These are phyloP conservation scores for Coecobrya sp. DNA, from an alignment of 2,888 invertebrate species.

Conservation along the genomic window DNA sequence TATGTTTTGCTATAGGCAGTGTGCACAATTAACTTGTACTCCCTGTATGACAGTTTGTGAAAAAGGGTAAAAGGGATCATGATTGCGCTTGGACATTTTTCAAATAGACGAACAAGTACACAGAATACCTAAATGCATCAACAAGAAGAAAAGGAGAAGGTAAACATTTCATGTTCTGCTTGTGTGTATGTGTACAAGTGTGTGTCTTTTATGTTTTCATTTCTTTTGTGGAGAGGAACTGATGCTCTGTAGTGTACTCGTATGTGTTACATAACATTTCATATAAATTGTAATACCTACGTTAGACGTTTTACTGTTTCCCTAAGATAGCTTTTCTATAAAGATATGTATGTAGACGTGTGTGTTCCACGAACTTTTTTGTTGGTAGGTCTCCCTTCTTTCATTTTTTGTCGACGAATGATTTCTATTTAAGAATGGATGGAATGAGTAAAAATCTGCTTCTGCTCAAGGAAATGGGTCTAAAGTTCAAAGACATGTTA, in stretches of 20 bases:
- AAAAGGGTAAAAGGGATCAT: not conserved
- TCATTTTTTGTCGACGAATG: not conserved
- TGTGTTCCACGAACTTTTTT: not conserved
- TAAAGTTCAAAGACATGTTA: slow-evolving; percentile 79
- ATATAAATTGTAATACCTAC: no score
- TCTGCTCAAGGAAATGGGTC: slow-evolving; percentile 67
- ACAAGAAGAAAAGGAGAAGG: not conserved
- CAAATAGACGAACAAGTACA: not conserved
- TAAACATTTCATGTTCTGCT: not conserved
- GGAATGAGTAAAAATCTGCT: slow-evolving; percentile 14
- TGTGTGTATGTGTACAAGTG: not conserved
- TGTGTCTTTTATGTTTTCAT: not conserved
- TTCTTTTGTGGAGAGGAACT: not conserved
- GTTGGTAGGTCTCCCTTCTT: not conserved
- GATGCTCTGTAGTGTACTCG: no score
- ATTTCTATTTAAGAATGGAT: slow-evolving; percentile 39
- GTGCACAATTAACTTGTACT: slow-evolving; percentile 4
- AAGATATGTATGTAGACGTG: no score
- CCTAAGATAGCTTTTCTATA: no score
- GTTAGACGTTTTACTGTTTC: no score
- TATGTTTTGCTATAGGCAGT: not conserved
- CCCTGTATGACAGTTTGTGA: not conserved
- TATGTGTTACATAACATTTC: no score
- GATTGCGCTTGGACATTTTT: not conserved
- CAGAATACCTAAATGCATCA: not conserved